Evolutionary conservation across 2,888 invertebrate genomes (phyloP).

Genomic region (Selenia dentaria): DNA sequence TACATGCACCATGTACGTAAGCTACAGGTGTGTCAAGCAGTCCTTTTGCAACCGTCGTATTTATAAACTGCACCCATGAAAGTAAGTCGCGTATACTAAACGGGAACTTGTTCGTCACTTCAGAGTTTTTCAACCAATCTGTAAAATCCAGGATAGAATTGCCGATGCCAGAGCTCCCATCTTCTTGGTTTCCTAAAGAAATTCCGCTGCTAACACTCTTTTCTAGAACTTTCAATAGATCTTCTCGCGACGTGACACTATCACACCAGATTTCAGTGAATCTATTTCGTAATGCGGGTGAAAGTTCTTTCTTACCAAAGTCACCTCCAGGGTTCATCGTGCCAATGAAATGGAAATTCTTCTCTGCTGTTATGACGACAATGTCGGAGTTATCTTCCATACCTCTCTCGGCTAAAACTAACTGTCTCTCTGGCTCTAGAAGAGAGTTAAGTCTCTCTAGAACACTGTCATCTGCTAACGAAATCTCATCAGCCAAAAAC

Average conservation of each 20-base stretch:
- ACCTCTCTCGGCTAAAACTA: constrained; percentile 96
- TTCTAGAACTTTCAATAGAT: constrained; percentile 91
- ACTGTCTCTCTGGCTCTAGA: constrained; percentile 95
- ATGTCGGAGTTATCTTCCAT: constrained; percentile 85
- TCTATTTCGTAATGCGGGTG: constrained; percentile 97
- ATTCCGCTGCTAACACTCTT: constrained; percentile 88
- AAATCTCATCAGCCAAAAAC: constrained; percentile 99
- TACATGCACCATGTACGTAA: constrained; percentile 95
- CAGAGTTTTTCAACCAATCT: constrained; percentile 89
- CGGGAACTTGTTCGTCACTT: constrained; percentile 90
- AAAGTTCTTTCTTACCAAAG: constrained; percentile 99
- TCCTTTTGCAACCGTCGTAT: constrained; percentile 79
- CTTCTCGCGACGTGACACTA: constrained; percentile 88
- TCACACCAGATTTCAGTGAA: constrained; percentile 99
- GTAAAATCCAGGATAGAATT: constrained; percentile 91
- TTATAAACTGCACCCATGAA: constrained; percentile 96
- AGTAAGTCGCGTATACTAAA: constrained; percentile 96
- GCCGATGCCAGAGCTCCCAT: constrained; percentile 85
- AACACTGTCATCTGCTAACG: constrained; percentile 98
- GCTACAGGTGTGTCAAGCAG: constrained; percentile 85
- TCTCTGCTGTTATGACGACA: constrained; percentile 87
- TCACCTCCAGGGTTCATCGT: constrained; percentile 99
- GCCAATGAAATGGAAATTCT: constrained; percentile 95
- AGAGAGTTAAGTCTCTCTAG: constrained; percentile 98
- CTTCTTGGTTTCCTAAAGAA: constrained; percentile 79